Conservation (phyloP, 1,140 invertebrate genomes). For the Cryptotermes secundus region DNA sequence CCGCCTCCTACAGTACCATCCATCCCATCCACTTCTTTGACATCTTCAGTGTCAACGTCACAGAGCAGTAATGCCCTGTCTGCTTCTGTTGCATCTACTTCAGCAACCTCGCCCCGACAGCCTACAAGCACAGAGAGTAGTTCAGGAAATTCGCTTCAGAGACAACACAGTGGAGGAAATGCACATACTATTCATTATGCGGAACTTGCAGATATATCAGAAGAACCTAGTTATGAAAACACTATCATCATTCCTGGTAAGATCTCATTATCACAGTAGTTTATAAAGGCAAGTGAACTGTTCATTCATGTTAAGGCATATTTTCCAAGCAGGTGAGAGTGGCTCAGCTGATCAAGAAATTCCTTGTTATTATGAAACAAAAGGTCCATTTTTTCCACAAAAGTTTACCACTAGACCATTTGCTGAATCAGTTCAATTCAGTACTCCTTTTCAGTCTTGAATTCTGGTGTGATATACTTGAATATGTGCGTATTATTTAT, state of each 20-base stretch:
- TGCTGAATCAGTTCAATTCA: too few relatives aligned
- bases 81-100: background rate
- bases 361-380: too few relatives aligned
- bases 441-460: too few relatives aligned
- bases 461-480: too few relatives aligned
- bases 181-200: conserved; percentile 42
- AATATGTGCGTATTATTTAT: too few relatives aligned
- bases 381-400: too few relatives aligned
- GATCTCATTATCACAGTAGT: too few relatives aligned
- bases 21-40: conserved; percentile 40
- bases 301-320: too few relatives aligned
- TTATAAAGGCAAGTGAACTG: too few relatives aligned
- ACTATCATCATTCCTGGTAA: conserved; percentile 58
- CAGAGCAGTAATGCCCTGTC: background rate
- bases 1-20: conserved; percentile 44
- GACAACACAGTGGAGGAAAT: conserved; percentile 37
- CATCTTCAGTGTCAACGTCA: conserved; percentile 25
- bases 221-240: conserved; percentile 61
- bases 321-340: too few relatives aligned
- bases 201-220: conserved; percentile 47
- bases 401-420: too few relatives aligned
- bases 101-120: background rate
- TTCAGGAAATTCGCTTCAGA: conserved; percentile 33
- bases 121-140: background rate
- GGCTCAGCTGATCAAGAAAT: too few relatives aligned